phyloP scores from a whole-genome alignment of 2,113 vertebrate genomes.

The Corvus moneduloides region DNA sequence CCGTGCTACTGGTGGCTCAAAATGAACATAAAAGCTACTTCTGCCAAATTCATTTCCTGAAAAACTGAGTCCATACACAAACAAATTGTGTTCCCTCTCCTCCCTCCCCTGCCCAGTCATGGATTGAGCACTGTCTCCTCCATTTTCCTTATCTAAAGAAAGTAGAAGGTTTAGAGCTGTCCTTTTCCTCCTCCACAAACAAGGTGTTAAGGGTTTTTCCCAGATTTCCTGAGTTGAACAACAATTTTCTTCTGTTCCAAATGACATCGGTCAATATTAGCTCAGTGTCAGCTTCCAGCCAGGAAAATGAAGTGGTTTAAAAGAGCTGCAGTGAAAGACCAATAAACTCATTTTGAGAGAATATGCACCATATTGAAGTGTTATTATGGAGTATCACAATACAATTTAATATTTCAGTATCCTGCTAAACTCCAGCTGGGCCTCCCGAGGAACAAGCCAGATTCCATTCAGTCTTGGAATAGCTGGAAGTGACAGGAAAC shows the following conservation, averaged over 20 bases:
- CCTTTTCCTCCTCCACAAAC: neutral
- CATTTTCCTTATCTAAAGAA: neutral
- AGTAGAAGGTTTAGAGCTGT: neutral
- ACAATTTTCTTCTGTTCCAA: neutral
- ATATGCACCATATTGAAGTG: neutral
- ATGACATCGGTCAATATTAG: neutral
- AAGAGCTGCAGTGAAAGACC: neutral
- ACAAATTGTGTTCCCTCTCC: neutral
- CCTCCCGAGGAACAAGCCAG: neutral
- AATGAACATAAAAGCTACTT: neutral
- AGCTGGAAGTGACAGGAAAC: neutral
- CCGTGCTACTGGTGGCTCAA: neutral
- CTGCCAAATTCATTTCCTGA: constrained; percentile 9
- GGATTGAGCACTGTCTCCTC: neutral
- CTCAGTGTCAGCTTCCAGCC: neutral
- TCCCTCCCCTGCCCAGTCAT: neutral
- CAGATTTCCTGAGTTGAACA: neutral
- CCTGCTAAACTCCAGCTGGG: neutral
- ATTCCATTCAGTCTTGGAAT: neutral
- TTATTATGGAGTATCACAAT: neutral
- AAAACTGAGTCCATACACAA: neutral
- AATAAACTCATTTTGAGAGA: neutral
- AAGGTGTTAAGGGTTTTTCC: neutral
- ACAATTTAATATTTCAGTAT: neutral
- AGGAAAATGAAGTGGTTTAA: neutral